These are phyloP conservation scores for Silurus meridionalis DNA, from an alignment of 2,113 vertebrate species.

Conservation along the genomic window DNA sequence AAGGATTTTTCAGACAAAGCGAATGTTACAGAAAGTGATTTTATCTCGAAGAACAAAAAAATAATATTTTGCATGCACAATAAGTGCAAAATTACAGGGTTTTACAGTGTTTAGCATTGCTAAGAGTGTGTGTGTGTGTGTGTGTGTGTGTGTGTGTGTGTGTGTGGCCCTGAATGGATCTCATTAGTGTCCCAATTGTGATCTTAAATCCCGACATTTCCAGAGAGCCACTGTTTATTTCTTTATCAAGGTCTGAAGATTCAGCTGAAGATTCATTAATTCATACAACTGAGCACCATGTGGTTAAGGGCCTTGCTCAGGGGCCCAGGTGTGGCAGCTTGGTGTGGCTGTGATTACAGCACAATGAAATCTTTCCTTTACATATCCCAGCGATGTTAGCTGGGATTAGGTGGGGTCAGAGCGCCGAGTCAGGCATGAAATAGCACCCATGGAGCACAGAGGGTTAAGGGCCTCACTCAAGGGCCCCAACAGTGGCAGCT, in stretches of 20 bases:
- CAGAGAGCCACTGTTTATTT: not conserved
- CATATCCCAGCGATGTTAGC: too few species aligned
- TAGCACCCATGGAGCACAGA: too few species aligned
- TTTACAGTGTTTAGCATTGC: not conserved
- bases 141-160: not conserved
- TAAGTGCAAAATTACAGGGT: not conserved
- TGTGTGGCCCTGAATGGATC: not conserved
- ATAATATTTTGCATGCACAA: constrained; percentile 19
- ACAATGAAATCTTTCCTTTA: too few species aligned
- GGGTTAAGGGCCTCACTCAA: too few species aligned
- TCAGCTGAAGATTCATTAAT: not conserved
- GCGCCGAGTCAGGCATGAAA: too few species aligned
- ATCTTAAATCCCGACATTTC: not conserved
- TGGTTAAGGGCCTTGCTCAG: too few species aligned
- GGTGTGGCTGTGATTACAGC: too few species aligned
- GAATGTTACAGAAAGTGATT: not conserved
- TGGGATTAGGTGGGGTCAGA: too few species aligned
- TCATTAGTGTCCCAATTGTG: not conserved
- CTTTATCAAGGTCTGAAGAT: not conserved
- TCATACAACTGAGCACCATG: too few species aligned
- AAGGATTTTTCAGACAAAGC: not conserved
- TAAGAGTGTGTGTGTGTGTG: not conserved
- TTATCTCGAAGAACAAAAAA: not conserved
- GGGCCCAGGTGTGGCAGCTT: too few species aligned
- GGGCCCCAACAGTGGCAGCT: too few species aligned